Evolutionary conservation across 2,797 vertebrate genomes (phyloP).

Genomic region (Cryptoblepharus egeriae): DNA sequence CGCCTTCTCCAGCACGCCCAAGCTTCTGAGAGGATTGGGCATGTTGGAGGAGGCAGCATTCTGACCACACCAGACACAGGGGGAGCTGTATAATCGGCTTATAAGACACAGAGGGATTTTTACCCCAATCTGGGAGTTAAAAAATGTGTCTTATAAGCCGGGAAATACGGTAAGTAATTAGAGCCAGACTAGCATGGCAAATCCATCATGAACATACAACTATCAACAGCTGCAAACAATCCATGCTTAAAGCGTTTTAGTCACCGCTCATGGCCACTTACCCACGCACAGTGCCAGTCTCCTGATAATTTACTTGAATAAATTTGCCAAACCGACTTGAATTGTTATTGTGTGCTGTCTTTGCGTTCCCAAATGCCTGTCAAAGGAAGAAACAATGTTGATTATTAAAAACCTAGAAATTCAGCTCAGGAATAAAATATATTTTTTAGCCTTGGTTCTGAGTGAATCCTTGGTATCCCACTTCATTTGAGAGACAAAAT

Average conservation of each 20-base stretch:
- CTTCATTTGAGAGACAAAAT: not conserved
- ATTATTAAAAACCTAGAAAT: not conserved
- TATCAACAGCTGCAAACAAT: not conserved
- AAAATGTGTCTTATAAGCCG: too few relatives aligned
- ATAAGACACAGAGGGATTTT: too few relatives aligned
- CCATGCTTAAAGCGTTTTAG: conserved; percentile 19
- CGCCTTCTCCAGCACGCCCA: too few relatives aligned
- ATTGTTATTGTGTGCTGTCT: conserved; percentile 99
- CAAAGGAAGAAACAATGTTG: conserved; percentile 60
- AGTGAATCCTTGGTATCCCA: not conserved
- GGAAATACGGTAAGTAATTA: too few relatives aligned
- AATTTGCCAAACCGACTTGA: conserved; percentile 99
- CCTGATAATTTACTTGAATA: conserved; percentile 99
- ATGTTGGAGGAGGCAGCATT: too few relatives aligned
- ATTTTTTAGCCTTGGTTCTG: not conserved
- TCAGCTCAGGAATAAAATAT: not conserved
- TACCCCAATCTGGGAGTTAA: too few relatives aligned
- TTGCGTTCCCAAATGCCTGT: conserved; percentile 96
- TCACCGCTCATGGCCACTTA: conserved; percentile 72
- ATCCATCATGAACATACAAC: not conserved
- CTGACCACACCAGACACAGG: too few relatives aligned
- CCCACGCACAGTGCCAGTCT: conserved; percentile 97
- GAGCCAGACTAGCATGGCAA: not conserved
- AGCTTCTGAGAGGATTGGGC: too few relatives aligned
- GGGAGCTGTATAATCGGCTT: too few relatives aligned